Evolutionary conservation across 2,797 vertebrate genomes (phyloP), one percentile per base, ranked within the genome.

Genomic region (Danio albolineatus): DNA sequence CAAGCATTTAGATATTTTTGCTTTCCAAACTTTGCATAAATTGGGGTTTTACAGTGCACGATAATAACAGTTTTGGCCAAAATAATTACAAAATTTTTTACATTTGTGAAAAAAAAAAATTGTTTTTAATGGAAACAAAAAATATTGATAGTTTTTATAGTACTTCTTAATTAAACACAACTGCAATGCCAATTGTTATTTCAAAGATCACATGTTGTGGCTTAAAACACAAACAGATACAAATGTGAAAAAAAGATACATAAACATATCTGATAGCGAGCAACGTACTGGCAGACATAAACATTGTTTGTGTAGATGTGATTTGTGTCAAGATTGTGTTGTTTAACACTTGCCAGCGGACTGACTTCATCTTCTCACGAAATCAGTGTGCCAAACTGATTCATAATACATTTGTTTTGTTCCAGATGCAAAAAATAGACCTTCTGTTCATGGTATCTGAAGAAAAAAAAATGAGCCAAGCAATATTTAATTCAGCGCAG

Each of bases 321-420:
- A 67, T 67, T 46, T 59, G 57, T 73, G 19, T 73, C 14, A 62
- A 64, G 53, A 43, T 60, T 72, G 66, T 53, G 36, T 44, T 71
- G 57, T 53, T 48, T 69, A 69, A 43, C 14, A 66, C 74, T 66
- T 48, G 51, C 38, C 48, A 79, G 36, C 53, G 46, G 76, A 44
- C 56, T 17, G 46, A 41, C 59, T 51, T 48, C 57, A 64, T 72
- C 12, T 19, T 73, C 16, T 54, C 77, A 79, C 41, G 9, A 64
- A 44, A 73, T 64, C 69, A 54, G 48, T 19, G 21, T 56, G 59
- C 77, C 77, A 79, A 48, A 64, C 77, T 72, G 77, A 79, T 79
- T 73, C 69, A 79, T 64, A 79, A 79, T 79, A 28, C 59, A 79
- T 79, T 73, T 72, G 77, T 79, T 79, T 73, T 79, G 69, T 73